Evolutionary conservation across 92 coral and sea anemone genomes (phyloP), one percentile per base, ranked within the genome.

Genomic region (Heteractis magnifica): DNA sequence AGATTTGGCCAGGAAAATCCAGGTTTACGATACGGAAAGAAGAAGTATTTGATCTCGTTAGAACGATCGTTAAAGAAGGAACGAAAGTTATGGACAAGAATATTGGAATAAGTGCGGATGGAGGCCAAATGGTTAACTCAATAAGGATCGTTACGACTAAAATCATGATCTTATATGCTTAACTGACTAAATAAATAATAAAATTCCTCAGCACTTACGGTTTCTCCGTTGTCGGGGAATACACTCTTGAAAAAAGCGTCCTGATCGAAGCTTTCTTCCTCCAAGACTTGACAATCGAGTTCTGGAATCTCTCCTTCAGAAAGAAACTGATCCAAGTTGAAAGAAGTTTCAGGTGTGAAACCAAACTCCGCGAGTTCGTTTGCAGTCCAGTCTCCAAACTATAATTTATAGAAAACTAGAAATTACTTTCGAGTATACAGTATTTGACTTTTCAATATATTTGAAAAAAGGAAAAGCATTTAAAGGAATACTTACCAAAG

Each of bases 371-470:
- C 14, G 59, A 55, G 59, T 55, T 55, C 59, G 14, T 13, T 55
- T 55, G 10, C 11, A 13, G 59, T 55, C 59, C 59, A 55, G 59
- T 55, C 59, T 8, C 59, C 59, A 55, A 55, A 55, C 59, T 55
- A 13, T 55, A 55, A 55, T 34, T 34, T 0, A 34, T 34, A 34
- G 44, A 12, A 58, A 58, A 58, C 64, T 14, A 9, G 64, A 0
- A 58, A 10, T 58, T 58, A 58, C 13, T 9, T 58, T 58, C 16
- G 59, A 55, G 59, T 13, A 55, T 55, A 55, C 10, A 55, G 59
- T 62, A 62, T 62, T 62, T 62, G 70, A 62, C 70, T 55, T 62
- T 62, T 65, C 34, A 65, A 65, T 6, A 65, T n/a, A n/a, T n/a
- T 65, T 18, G 71, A 65, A n/a, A 65, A 65, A 65, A 65, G 72